Percentiles rank a stretch among this genome's conserved stretches.
Evolutionary conservation across 2,113 vertebrate species (phyloP).

Genomic region (Tichodroma muraria): DNA sequence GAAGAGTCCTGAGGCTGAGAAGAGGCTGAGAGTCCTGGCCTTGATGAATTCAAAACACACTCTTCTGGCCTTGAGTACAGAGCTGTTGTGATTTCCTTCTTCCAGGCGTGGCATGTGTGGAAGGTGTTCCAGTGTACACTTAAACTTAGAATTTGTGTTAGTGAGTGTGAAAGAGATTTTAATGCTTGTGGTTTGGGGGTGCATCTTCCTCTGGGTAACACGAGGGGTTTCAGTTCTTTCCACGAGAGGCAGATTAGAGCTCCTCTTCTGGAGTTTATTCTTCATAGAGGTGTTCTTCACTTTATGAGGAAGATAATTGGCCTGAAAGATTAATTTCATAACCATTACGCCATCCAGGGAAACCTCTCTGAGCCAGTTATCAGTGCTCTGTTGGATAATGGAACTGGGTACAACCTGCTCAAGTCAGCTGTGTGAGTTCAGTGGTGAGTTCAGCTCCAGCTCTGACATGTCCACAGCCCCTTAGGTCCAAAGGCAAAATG

Average conservation of each 20-base stretch:
- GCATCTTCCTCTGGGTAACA: background rate
- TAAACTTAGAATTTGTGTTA: background rate
- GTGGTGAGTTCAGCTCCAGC: conserved; percentile 75
- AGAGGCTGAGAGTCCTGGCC: too few relatives aligned
- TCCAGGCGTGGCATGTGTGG: background rate
- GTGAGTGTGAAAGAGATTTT: background rate
- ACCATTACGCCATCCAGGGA: conserved; percentile 93
- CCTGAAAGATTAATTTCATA: conserved; percentile 94
- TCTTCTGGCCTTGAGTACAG: conserved; percentile 87
- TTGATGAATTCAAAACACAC: conserved; percentile 89
- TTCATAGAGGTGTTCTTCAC: conserved; percentile 81
- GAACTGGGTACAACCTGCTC: conserved; percentile 93
- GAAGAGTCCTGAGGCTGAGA: background rate
- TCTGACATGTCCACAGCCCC: background rate
- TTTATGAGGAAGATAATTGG: conserved; percentile 95
- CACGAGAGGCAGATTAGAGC: background rate
- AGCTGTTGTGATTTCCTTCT: background rate
- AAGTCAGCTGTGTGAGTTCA: conserved; percentile 96
- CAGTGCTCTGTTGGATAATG: conserved; percentile 92
- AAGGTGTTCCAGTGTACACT: too few relatives aligned
- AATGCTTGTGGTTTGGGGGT: background rate
- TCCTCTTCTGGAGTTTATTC: background rate
- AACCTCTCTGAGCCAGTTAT: conserved; percentile 95
- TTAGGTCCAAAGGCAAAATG: background rate
- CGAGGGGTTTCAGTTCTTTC: background rate